Conservation (phyloP, 2,113 vertebrate species). For the Chaenogobius annularis region DNA sequence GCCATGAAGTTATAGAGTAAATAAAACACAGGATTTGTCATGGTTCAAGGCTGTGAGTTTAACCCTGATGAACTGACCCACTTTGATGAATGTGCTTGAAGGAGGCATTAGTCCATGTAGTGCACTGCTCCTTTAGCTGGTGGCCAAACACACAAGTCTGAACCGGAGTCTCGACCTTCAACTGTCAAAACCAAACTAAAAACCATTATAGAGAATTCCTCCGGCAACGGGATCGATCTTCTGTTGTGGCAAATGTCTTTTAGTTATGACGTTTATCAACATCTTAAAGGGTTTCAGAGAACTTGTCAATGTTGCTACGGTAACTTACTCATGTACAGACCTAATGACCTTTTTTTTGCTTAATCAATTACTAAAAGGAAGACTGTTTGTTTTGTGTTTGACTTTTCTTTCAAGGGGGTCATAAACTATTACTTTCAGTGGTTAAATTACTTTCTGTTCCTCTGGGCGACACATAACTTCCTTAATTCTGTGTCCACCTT, state of each 20-base stretch:
- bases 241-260: conserved; percentile 12
- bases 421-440: background rate
- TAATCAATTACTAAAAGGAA: background rate
- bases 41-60: conserved; percentile 31
- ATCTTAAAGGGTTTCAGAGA: conserved; percentile 6
- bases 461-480: background rate
- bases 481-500: background rate
- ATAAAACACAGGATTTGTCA: conserved; percentile 47
- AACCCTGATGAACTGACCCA: conserved; percentile 53
- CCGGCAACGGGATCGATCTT: conserved; percentile 21
- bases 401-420: conserved; percentile 1
- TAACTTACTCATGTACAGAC: background rate
- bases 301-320: background rate
- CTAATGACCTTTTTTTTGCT: no score
- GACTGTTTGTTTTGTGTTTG: conserved; percentile 23
- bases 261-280: conserved; percentile 2
- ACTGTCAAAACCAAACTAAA: conserved; percentile 21
- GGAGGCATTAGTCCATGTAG: conserved; percentile 27
- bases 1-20: conserved; percentile 32
- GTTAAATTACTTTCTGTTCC: background rate
- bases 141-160: conserved; percentile 43
- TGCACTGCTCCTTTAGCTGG: conserved; percentile 25
- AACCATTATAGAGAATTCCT: conserved; percentile 33
- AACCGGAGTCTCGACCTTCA: conserved; percentile 31
- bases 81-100: conserved; percentile 32